Evolutionary conservation across 2,888 invertebrate species (phyloP).

Genomic region (Ophion slaviceki): DNA sequence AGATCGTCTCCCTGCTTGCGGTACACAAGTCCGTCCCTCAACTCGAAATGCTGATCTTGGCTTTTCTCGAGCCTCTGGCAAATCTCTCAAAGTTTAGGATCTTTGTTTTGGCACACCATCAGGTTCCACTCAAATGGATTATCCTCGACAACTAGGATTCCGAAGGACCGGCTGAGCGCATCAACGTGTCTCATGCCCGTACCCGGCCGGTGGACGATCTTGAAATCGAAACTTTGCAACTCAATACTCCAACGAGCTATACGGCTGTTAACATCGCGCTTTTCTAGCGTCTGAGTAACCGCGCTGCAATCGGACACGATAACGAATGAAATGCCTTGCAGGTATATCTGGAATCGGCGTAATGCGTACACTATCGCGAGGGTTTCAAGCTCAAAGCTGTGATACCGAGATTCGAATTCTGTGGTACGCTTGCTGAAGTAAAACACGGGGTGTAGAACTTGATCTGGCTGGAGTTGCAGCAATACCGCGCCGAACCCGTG

Average conservation of each 20-base stretch:
- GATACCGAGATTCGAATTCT: slow-evolving; percentile 72
- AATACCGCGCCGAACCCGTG: slow-evolving; percentile 71
- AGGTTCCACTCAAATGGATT: slow-evolving; percentile 65
- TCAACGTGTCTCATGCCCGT: slow-evolving; percentile 73
- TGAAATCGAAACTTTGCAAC: slow-evolving; percentile 72
- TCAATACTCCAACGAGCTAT: slow-evolving; percentile 74
- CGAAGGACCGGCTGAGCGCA: slow-evolving; percentile 66
- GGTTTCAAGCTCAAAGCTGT: slow-evolving; percentile 77
- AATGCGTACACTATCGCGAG: slow-evolving; percentile 69
- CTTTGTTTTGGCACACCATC: slow-evolving; percentile 55
- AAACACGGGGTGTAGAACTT: slow-evolving; percentile 73
- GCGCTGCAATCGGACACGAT: slow-evolving; percentile 19
- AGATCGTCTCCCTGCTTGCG: too few relatives aligned
- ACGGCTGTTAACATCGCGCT: slow-evolving; percentile 74
- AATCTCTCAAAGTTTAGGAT: slow-evolving; percentile 44
- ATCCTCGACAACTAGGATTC: slow-evolving; percentile 56
- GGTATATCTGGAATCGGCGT: slow-evolving; percentile 71
- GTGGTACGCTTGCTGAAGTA: slow-evolving; percentile 76
- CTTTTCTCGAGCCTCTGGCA: slow-evolving; percentile 31
- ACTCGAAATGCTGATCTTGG: slow-evolving; percentile 18
- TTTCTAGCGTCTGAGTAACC: slow-evolving; percentile 66
- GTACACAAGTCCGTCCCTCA: slow-evolving; percentile 62
- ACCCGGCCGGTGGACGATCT: slow-evolving; percentile 69
- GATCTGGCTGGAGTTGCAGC: slow-evolving; percentile 74
- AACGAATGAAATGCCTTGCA: slow-evolving; percentile 52